These are phyloP conservation scores for Petrosia ficiformis DNA, from an alignment of 37 sponge, comb jelly and placozoan genomes.

Conservation along the genomic window DNA sequence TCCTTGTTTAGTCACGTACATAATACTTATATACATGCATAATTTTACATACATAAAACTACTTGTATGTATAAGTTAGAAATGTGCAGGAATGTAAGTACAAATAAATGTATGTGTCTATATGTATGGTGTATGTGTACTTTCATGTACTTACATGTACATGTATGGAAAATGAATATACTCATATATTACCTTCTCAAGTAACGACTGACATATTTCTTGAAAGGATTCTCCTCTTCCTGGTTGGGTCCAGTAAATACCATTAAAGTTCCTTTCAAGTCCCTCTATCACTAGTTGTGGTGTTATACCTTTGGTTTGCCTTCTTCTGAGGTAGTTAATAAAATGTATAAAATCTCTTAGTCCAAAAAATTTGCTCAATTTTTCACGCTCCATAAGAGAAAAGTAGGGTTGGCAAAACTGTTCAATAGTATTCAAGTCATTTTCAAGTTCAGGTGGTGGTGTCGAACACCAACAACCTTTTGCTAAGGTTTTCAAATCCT, in stretches of 20 bases:
- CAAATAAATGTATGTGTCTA: too few species aligned
- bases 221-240: slow-evolving; percentile 40
- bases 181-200: slow-evolving; percentile 25
- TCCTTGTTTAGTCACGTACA: too few species aligned
- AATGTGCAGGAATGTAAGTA: too few species aligned
- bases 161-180: too few species aligned
- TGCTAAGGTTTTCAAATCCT: slow-evolving; percentile 67
- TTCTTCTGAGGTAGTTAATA: slow-evolving; percentile 75
- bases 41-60: too few species aligned
- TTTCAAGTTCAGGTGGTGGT: slow-evolving; percentile 53
- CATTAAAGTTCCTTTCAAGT: slow-evolving; percentile 91
- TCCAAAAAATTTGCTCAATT: slow-evolving; percentile 59
- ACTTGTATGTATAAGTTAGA: too few species aligned
- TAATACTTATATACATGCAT: background rate
- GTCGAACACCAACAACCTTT: slow-evolving; percentile 62
- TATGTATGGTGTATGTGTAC: too few species aligned
- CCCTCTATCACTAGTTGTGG: slow-evolving; percentile 65
- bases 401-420: slow-evolving; percentile 61
- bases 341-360: slow-evolving; percentile 91
- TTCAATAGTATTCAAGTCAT: slow-evolving; percentile 38
- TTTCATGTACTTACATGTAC: too few species aligned
- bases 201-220: slow-evolving; percentile 38
- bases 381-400: slow-evolving; percentile 28
- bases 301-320: slow-evolving; percentile 20
- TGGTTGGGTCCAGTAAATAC: slow-evolving; percentile 18